Evolutionary conservation across 2,888 invertebrate species (phyloP), one percentile per base, ranked within the genome.

Genomic region (Eugnorisma glareosa): DNA sequence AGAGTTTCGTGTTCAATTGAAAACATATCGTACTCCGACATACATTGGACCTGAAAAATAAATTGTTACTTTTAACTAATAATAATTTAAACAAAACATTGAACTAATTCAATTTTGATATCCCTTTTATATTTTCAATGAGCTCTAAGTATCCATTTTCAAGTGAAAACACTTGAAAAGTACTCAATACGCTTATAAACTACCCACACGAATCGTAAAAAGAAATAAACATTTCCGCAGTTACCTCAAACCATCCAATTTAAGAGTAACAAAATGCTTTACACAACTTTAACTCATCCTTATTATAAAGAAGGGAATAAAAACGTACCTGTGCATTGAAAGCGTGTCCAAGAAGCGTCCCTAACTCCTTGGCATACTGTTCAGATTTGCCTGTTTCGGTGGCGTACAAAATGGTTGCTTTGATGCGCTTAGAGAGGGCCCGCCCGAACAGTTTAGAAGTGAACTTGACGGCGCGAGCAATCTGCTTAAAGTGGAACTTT

Each of bases 351-450:
- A 99, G 98, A 88, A 99, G 98, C 92, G 98, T 98, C 40, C 98
- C 98, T 89, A 99, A 96, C 89, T 98, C 98, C 91, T 98, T 99
- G 57, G 99, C 99, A 95, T 98, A 99, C 93, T 98, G 98, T 94
- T 99, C 99, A 28, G 99, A 99, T 94, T 98, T 99, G 85, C 99
- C 99, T 0, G 99, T 99, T 96, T 99, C 99, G 0, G 99, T 99
- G 11, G 99, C 99, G 94, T 98, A 99, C 21, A 99, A 95, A 63
- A 99, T 98, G 0, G 99, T 99, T 35, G 99, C 99, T 94, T 99
- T 99, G 91, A 99, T 99, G 87, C 99, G 97, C 88, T 99, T 98
- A 10, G 99, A 99, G 87, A 99, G 97, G 51, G 99, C 99, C 91
- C 98, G 98, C 67, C 99, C 99, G 96, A 99, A 99, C 89, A 99